Evolutionary conservation across 2,888 invertebrate genomes (phyloP).

Genomic region (Orthonevra nobilis): DNA sequence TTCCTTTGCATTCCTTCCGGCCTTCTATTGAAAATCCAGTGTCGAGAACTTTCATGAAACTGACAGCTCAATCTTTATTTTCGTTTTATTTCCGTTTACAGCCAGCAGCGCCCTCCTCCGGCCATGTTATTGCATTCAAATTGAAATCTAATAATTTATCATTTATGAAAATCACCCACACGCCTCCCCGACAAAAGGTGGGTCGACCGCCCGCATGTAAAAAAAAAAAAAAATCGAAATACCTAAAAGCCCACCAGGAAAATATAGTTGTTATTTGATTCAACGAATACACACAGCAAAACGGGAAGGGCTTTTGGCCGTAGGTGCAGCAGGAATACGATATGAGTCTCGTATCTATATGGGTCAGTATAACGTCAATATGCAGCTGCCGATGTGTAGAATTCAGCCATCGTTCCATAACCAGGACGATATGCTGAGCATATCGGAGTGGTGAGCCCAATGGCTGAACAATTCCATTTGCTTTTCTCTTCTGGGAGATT

Average conservation of each 20-base stretch:
- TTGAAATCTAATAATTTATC: slow-evolving; percentile 70
- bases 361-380: slow-evolving; percentile 71
- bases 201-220: background rate
- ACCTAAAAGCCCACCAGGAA: slow-evolving; percentile 9
- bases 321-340: slow-evolving; percentile 48
- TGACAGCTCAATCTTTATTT: slow-evolving; percentile 44
- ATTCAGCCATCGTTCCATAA: too few species aligned
- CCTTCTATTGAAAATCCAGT: slow-evolving; percentile 15
- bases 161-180: slow-evolving; percentile 58
- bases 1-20: slow-evolving; percentile 11
- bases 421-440: slow-evolving; percentile 33
- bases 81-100: slow-evolving; percentile 22
- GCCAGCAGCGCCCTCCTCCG: slow-evolving; percentile 16
- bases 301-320: background rate
- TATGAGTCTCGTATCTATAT: slow-evolving; percentile 68
- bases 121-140: slow-evolving; percentile 64
- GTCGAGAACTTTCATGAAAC: slow-evolving; percentile 42
- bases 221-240: slow-evolving; percentile 12
- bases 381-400: too few species aligned
- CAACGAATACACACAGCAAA: slow-evolving; percentile 54
- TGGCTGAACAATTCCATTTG: background rate
- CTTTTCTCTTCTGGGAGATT: slow-evolving; percentile 24
- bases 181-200: background rate
- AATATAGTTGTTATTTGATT: slow-evolving; percentile 67
- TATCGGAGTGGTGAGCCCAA: slow-evolving; percentile 39